Evolutionary conservation across 2,113 vertebrate genomes (phyloP).

Genomic region (Copsychus sechellarum): DNA sequence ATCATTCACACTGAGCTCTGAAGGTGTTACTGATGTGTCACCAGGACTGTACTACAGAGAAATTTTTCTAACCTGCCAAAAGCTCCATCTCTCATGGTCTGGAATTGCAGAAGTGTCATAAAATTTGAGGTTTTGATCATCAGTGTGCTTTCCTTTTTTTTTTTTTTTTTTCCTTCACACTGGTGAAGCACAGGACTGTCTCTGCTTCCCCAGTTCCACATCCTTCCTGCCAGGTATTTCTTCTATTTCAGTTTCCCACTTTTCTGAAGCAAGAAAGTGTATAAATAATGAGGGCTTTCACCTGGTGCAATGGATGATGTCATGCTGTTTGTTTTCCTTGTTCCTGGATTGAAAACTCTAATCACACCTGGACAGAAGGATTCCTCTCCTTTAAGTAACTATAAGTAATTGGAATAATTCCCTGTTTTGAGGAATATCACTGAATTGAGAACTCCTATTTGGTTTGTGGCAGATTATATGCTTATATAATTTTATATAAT

Average conservation of each 20-base stretch:
- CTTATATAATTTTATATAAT: neutral
- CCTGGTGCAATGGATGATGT: accelerated
- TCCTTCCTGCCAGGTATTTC: neutral
- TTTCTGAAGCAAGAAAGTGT: neutral
- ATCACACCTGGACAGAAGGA: neutral
- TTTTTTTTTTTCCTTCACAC: neutral
- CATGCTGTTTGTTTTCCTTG: neutral
- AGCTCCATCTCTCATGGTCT: neutral
- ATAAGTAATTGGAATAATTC: neutral
- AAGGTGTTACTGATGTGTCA: neutral
- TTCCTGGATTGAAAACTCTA: neutral
- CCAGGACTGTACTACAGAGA: neutral
- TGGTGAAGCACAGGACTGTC: neutral
- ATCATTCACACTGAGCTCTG: neutral
- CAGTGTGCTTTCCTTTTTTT: neutral
- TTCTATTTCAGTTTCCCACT: neutral
- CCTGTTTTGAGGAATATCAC: neutral
- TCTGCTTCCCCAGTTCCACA: neutral
- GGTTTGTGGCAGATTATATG: neutral
- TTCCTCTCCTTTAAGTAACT: neutral
- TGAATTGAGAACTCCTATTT: neutral
- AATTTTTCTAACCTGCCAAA: neutral
- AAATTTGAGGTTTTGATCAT: neutral
- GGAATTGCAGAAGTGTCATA: neutral
- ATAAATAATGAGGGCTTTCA: neutral